Conservation (phyloP, 1,140 invertebrate genomes). For the Rhagoletis pomonella region DNA sequence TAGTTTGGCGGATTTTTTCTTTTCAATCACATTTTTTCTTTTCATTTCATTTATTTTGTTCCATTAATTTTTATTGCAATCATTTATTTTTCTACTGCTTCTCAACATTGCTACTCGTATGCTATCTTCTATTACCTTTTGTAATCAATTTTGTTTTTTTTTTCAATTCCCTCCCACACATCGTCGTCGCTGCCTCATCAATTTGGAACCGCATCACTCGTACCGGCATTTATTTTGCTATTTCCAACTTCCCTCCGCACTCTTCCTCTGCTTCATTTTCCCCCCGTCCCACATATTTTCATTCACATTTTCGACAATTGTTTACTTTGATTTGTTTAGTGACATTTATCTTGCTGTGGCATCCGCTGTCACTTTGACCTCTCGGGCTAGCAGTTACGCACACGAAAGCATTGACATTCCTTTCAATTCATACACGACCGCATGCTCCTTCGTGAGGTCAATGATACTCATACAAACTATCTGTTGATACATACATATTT, state of each 20-base stretch:
- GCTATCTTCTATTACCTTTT: not conserved
- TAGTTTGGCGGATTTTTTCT: not conserved
- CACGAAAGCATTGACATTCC: not conserved
- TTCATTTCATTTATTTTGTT: not conserved
- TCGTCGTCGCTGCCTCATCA: not conserved
- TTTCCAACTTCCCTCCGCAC: no score
- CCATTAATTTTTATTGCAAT: not conserved
- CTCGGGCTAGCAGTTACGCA: not conserved
- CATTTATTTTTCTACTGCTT: not conserved
- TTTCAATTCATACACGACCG: not conserved
- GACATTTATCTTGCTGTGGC: conserved; percentile 39
- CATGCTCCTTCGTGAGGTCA: not conserved
- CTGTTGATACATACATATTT: no score
- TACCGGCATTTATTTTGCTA: not conserved
- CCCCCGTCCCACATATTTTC: not conserved
- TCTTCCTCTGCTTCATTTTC: not conserved
- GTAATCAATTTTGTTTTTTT: not conserved
- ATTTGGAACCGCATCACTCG: not conserved
- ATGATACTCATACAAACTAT: not conserved
- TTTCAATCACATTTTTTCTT: not conserved
- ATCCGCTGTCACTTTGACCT: conserved; percentile 29
- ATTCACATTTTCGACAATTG: conserved; percentile 37
- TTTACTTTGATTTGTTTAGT: conserved; percentile 45
- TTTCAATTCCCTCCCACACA: not conserved
- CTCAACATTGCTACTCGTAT: not conserved